Evolutionary conservation across 1,140 invertebrate genomes (phyloP).

Genomic region (Leptestheria dahalacensis): DNA sequence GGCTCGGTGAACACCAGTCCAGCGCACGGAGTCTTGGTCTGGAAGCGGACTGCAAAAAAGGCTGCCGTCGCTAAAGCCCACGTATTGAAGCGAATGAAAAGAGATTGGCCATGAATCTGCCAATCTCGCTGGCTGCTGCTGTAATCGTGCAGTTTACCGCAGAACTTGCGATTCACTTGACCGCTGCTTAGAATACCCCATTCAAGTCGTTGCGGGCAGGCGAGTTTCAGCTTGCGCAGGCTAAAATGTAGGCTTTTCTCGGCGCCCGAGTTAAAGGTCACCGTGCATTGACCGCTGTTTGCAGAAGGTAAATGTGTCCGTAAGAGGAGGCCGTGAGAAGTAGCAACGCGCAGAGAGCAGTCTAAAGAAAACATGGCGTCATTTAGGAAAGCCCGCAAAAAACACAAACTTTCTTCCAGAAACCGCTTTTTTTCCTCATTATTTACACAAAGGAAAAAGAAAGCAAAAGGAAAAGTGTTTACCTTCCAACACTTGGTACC

Average conservation of each 20-base stretch:
- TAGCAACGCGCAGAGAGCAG: background rate
- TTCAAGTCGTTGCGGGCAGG: background rate
- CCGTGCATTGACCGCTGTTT: background rate
- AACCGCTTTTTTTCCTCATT: no score
- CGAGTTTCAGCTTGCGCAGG: slow-evolving; percentile 3
- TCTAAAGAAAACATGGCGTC: background rate
- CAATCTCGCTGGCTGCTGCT: background rate
- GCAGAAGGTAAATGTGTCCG: background rate
- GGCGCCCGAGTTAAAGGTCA: background rate
- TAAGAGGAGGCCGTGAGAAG: background rate
- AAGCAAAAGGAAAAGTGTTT: no score
- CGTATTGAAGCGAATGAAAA: background rate
- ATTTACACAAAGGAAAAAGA: no score
- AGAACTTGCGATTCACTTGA: background rate
- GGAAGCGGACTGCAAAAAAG: background rate
- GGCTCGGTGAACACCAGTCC: background rate
- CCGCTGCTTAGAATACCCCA: background rate
- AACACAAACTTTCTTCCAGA: no score
- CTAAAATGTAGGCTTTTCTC: background rate
- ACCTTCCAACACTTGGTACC: no score
- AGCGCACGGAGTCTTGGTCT: background rate
- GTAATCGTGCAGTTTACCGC: slow-evolving; percentile 8
- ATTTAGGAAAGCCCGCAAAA: no score
- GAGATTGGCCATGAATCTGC: background rate
- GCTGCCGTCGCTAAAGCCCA: background rate